phyloP scores from a whole-genome alignment of 23 tunicate species.

The Diplosoma virens region DNA sequence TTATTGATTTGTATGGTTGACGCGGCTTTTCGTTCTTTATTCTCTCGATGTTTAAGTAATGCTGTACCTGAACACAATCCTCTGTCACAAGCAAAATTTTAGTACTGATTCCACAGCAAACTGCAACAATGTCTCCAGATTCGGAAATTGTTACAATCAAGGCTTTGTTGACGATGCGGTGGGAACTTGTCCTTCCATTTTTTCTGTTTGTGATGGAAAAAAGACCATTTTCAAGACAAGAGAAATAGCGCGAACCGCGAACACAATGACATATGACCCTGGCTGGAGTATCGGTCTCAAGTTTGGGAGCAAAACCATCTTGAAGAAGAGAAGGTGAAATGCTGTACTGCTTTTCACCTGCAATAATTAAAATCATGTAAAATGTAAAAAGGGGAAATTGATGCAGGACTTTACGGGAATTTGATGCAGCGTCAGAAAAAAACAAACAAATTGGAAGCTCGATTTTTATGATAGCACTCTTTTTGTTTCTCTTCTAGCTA shows the following conservation, averaged over 20 bases:
- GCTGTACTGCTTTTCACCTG: not conserved
- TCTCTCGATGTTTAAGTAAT: not conserved
- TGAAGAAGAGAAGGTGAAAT: too few species aligned
- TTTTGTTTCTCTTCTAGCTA: too few species aligned
- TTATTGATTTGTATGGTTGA: too few species aligned
- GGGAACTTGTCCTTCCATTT: not conserved
- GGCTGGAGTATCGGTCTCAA: too few species aligned
- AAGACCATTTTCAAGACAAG: not conserved
- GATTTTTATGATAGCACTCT: too few species aligned
- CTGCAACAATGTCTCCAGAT: constrained; percentile 12
- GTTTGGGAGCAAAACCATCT: too few species aligned
- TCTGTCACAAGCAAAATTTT: not conserved
- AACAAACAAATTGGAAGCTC: too few species aligned
- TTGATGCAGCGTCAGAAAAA: too few species aligned
- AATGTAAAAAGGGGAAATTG: too few species aligned
- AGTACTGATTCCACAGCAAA: constrained; percentile 5
- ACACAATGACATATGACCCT: not conserved
- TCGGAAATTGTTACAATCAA: not conserved
- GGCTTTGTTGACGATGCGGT: not conserved
- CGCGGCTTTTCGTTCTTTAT: too few species aligned
- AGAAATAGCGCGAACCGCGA: not conserved
- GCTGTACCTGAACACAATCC: not conserved
- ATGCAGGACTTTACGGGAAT: too few species aligned
- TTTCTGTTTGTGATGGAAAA: not conserved
- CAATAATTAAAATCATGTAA: too few species aligned